phyloP scores from a whole-genome alignment of 2,888 invertebrate species.

The Acanthosepion lycidas region DNA sequence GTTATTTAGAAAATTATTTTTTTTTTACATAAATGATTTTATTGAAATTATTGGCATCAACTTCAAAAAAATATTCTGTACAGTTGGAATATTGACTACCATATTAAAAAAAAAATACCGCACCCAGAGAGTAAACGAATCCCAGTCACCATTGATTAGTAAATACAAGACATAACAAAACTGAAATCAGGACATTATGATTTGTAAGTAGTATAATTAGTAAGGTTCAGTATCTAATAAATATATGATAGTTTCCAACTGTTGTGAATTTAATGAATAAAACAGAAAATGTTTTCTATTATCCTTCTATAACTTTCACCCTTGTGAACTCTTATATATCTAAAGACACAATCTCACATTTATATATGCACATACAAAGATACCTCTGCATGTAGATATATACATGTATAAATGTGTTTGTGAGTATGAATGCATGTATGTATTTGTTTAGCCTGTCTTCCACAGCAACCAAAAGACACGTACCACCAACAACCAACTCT shows the following conservation, averaged over 20 bases:
- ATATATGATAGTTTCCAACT: not conserved
- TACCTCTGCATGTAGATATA: not conserved
- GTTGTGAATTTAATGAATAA: not conserved
- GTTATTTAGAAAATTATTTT: no score
- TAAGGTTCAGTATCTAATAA: not conserved
- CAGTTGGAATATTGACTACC: not conserved
- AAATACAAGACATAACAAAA: not conserved
- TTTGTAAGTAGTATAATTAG: not conserved
- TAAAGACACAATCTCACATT: not conserved
- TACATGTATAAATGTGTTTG: not conserved
- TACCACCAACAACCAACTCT: slow-evolving; percentile 18
- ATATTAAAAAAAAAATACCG: not conserved
- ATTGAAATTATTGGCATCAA: not conserved
- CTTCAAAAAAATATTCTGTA: not conserved
- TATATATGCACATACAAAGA: not conserved
- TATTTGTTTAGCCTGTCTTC: slow-evolving; percentile 6
- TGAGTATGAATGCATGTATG: not conserved
- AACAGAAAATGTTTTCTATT: not conserved
- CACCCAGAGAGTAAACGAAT: not conserved
- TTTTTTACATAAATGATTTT: no score
- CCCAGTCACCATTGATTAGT: not conserved
- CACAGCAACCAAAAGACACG: slow-evolving; percentile 33
- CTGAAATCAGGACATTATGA: not conserved
- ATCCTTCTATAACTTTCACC: not conserved
- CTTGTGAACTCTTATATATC: not conserved